Evolutionary conservation across 37 sponge, comb jelly and placozoan genomes (phyloP), one percentile per base, ranked within the genome.

Genomic region (Spongilla lacustris): DNA sequence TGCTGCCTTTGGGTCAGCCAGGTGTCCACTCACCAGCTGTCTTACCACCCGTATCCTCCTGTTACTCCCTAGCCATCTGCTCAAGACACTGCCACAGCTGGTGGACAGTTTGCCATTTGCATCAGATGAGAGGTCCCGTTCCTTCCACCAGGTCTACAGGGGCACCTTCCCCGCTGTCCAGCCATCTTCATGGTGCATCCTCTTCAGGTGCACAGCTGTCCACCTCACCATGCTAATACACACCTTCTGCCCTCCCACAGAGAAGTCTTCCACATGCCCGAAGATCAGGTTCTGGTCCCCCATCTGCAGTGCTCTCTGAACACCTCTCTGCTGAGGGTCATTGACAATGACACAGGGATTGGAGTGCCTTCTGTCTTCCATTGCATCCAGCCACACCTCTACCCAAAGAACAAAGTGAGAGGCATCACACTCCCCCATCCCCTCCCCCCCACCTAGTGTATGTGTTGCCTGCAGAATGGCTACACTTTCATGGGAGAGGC

Each of bases 331-430:
- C 82, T 98, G 13, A 75, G 94, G 70, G 89, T 95, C 28, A 75
- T 98, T 2, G 82, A 98, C 88, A 98, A 98, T 41, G 98, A 98
- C 86, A 91, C 73, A 11, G 86, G 87, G 23, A 32, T 81, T 30
- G 96, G 95, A 81, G 68, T 95, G 24, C 98, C 96, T 0, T 27
- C 84, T 17, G 82, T 98, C 22, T 90, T 87, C 24, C 87, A 87
- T 72, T 46, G 80, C 38, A 85, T 85, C 3, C 31, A 74, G 5
- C 98, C 97, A 25, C 50, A 75, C 32, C 49, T 80, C 50, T 94
- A 91, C 86, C 73, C 27, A 0, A 91, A 91, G 29, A 94, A 94
- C 83, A 83, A 83, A 67, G 84, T 89, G 33, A 71, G 21, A 33
- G 33, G 30, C 34, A 75, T 10, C n/a, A n/a, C n/a, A n/a, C n/a